Evolutionary conservation across 2,888 invertebrate genomes (phyloP).

Genomic region (Phytoseiulus persimilis): DNA sequence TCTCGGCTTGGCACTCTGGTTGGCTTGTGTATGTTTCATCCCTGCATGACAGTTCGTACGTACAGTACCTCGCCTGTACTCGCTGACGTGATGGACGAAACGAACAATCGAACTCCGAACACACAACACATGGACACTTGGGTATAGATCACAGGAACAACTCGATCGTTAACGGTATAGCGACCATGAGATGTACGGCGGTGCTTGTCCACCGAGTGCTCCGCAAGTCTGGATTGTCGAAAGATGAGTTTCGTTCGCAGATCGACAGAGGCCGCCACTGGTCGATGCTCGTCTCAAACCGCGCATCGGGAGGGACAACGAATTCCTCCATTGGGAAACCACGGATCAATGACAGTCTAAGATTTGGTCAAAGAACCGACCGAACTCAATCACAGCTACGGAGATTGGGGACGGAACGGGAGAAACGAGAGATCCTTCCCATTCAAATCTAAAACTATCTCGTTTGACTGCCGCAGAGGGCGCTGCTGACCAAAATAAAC

Average conservation of each 20-base stretch:
- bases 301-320: not conserved
- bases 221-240: not conserved
- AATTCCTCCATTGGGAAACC: not conserved
- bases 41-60: not conserved
- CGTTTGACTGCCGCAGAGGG: not conserved
- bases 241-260: not conserved
- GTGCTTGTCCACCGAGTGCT: constrained; percentile 5
- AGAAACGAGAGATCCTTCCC: not conserved
- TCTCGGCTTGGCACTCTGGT: not conserved
- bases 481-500: not conserved
- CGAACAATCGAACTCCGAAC: not conserved
- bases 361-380: not conserved
- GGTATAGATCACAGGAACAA: not conserved
- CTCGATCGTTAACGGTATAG: not conserved
- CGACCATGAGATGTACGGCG: not conserved
- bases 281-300: not conserved
- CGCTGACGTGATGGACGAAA: not conserved
- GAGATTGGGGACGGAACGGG: not conserved
- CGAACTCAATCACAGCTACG: not conserved
- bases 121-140: not conserved
- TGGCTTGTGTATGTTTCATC: not conserved
- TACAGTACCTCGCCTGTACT: not conserved
- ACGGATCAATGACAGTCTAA: not conserved
- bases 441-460: not conserved
- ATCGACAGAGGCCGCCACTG: constrained; percentile 22